Base-by-base conservation (phyloP, 1,140 invertebrate genomes). In the Ostrea denselamellosa region DNA sequence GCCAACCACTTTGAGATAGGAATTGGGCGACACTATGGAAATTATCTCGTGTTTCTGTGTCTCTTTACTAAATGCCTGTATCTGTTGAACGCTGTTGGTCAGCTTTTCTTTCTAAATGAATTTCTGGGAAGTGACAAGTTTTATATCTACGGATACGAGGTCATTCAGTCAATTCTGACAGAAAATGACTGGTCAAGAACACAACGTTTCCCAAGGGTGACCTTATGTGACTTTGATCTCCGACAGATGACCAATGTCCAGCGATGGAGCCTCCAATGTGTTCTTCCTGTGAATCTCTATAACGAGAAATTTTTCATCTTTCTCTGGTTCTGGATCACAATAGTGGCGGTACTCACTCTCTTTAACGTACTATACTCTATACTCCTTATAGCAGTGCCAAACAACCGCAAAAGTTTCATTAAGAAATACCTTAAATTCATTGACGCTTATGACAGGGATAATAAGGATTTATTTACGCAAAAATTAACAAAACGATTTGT, bases 291-390 rank as follows among this genome's bases (percentile, higher is more conserved):
- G 58, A 96, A 96, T 89, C 92, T 96, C 56, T 96, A 95, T 91
- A 96, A 96, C 90, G 95, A 96, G 91, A 96, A 95, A 90, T 95
- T 96, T 85, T 96, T 95, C 93, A 89, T 93, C 8, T 90, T 92
- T 65, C 82, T 93, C 7, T 93, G 93, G 93, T 92, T 93, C 81
- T 93, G 93, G 93, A 85, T 92, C 19, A 82, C 91, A 54, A 65
- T 92, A n/a, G 87, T 93, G 17, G 92, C 95, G 17, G 83, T 94
- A 25, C 91, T 95, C 9, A 95, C 94, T n/a, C 90, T 95, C 53
- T 93, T 95, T 83, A 93, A 91, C 83, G 92, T 95, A 62, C 14
- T 94, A 9, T 87, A 87, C 12, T 93, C 94, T 92, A 86, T 94
- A 53, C 91, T 91, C 87, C 87, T 91, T 86, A 91, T 92, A 90